Conservation (phyloP, 2,113 vertebrate genomes). For the Petrocephalus zakoni region DNA sequence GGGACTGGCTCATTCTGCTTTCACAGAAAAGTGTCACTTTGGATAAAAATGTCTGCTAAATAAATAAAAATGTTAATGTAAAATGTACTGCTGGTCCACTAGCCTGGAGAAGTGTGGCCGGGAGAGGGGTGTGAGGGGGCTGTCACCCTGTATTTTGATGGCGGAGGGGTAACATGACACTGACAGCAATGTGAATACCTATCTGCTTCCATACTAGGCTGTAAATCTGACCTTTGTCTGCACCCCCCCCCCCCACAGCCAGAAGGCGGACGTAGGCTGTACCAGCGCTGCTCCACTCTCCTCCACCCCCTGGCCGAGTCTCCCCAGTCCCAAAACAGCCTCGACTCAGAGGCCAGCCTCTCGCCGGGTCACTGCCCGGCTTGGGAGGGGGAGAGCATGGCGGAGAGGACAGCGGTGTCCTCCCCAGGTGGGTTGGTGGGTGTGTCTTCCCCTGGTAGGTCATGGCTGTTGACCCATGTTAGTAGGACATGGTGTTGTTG, state of each 20-base stretch:
- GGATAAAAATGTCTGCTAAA: background rate
- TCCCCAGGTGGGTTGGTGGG: background rate
- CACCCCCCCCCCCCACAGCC: background rate
- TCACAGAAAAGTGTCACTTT: no score
- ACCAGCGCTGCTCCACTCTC: background rate
- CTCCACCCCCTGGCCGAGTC: background rate
- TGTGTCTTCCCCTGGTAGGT: background rate
- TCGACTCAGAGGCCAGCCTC: background rate
- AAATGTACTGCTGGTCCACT: background rate
- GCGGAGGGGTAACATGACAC: background rate
- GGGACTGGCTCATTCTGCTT: no score
- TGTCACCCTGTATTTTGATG: background rate
- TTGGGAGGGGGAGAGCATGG: background rate
- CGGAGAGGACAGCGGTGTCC: background rate
- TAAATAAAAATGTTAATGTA: background rate
- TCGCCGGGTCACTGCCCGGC: background rate
- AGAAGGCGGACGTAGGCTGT: constrained; percentile 11
- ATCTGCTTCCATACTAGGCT: background rate
- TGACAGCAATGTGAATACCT: background rate
- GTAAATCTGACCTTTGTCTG: background rate
- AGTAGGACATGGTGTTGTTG: background rate
- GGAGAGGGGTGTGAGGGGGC: background rate
- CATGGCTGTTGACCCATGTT: background rate
- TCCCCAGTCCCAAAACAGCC: background rate
- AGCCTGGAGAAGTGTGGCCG: background rate